A percentile compares a stretch with the other conserved stretches of the same genome.
phyloP scores from a whole-genome alignment of 2,888 invertebrate genomes.

The Cryptocheilus praepositus region DNA sequence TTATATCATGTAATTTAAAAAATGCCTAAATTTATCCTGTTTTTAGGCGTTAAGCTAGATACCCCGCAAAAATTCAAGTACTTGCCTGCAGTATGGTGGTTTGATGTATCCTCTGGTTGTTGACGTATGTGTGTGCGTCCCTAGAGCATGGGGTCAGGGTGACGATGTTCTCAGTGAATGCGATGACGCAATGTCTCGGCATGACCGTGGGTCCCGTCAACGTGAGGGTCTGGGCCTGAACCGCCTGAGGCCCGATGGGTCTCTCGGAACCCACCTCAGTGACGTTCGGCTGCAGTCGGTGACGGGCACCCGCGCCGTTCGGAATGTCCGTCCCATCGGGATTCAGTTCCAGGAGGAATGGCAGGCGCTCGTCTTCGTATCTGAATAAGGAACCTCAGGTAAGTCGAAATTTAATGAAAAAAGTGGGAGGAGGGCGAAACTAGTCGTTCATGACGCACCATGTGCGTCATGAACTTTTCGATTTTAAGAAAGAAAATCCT shows the following conservation, averaged over 20 bases:
- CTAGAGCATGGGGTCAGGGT: constrained; percentile 95
- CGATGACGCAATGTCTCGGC: constrained; percentile 96
- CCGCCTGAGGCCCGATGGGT: constrained; percentile 77
- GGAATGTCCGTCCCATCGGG: constrained; percentile 80
- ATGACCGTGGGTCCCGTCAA: constrained; percentile 94
- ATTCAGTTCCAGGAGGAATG: constrained; percentile 87
- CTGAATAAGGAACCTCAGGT: too few relatives aligned
- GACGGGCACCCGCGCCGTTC: constrained; percentile 73
- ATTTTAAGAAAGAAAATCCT: too few relatives aligned
- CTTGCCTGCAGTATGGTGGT: constrained; percentile 90
- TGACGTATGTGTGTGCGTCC: constrained; percentile 96
- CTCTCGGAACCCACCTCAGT: constrained; percentile 87
- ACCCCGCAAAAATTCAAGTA: too few relatives aligned
- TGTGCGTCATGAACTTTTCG: too few relatives aligned
- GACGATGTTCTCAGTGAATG: constrained; percentile 92
- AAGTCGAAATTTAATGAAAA: too few relatives aligned
- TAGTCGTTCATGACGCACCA: too few relatives aligned
- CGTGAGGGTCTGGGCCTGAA: constrained; percentile 79
- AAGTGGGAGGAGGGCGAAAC: too few relatives aligned
- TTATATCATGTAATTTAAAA: too few relatives aligned
- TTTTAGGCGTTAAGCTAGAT: too few relatives aligned
- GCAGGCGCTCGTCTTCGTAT: constrained; percentile 78
- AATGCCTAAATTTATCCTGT: too few relatives aligned
- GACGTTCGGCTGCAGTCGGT: constrained; percentile 79
- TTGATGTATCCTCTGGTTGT: constrained; percentile 93